Evolutionary conservation across 2,797 vertebrate species (phyloP).

Genomic region (Darevskia mixta): DNA sequence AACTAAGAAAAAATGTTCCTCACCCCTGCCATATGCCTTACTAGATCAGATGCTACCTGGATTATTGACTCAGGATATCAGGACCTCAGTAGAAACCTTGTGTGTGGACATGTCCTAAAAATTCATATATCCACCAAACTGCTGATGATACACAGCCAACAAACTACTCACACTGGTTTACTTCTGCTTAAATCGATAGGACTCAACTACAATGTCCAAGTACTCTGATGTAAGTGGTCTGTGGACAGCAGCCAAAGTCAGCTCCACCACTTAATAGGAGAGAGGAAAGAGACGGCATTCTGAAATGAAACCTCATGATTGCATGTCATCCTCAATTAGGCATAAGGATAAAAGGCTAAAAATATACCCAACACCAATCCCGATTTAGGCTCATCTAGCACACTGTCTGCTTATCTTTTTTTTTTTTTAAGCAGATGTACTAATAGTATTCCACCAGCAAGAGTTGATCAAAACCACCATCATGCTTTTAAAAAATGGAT

Average conservation of each 20-base stretch:
- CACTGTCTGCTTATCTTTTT: not conserved
- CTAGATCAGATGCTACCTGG: not conserved
- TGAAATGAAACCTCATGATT: slow-evolving; percentile 19
- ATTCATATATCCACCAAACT: not conserved
- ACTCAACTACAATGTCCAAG: slow-evolving; percentile 73
- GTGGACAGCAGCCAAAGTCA: slow-evolving; percentile 36
- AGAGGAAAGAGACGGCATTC: not conserved
- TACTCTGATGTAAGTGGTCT: slow-evolving; percentile 79
- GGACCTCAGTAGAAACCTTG: not conserved
- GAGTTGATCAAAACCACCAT: not conserved
- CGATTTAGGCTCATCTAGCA: not conserved
- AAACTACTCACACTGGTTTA: slow-evolving; percentile 7
- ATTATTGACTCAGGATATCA: not conserved
- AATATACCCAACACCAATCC: not conserved
- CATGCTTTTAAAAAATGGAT: fast-evolving
- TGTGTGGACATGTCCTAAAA: not conserved
- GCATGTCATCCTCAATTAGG: fast-evolving
- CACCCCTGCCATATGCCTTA: not conserved
- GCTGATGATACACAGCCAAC: not conserved
- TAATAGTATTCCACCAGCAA: slow-evolving; percentile 17
- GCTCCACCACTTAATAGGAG: fast-evolving
- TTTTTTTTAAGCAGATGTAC: not conserved
- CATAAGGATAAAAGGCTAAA: not conserved
- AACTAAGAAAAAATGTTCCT: too few species aligned
- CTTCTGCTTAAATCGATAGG: slow-evolving; percentile 52